phyloP scores from a whole-genome alignment of 2,797 vertebrate species.

The Sebastolobus alascanus region DNA sequence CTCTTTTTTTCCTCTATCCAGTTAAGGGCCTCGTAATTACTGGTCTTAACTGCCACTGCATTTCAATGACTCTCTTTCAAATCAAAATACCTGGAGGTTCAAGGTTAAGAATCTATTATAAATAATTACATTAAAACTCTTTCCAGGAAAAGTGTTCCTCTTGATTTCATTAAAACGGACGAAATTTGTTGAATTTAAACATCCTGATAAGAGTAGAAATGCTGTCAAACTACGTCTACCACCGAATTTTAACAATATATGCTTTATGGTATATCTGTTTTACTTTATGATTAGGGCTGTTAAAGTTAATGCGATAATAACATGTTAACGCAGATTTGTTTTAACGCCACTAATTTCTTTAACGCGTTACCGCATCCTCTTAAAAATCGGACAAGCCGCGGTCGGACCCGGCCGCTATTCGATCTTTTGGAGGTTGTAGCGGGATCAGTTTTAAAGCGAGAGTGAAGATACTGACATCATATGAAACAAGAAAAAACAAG shows the following conservation, averaged over 20 bases:
- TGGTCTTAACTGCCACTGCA: slow-evolving; percentile 47
- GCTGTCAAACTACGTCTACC: background rate
- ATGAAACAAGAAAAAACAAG: too few species aligned
- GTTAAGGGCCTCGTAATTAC: slow-evolving; percentile 62
- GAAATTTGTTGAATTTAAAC: slow-evolving; percentile 12
- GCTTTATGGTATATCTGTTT: slow-evolving; percentile 8
- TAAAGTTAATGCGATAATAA: too few species aligned
- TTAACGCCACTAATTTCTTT: too few species aligned
- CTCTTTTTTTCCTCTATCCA: slow-evolving; percentile 12
- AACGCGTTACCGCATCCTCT: too few species aligned
- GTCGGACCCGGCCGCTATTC: too few species aligned
- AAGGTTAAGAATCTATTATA: slow-evolving; percentile 63
- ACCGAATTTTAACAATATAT: background rate
- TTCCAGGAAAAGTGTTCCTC: slow-evolving; percentile 27
- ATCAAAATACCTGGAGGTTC: slow-evolving; percentile 55
- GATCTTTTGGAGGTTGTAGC: too few species aligned
- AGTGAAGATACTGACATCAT: too few species aligned
- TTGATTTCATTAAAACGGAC: slow-evolving; percentile 44
- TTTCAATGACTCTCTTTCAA: slow-evolving; percentile 63
- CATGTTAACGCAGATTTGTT: too few species aligned
- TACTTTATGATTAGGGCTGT: background rate
- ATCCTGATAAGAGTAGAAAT: background rate
- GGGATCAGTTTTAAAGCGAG: too few species aligned
- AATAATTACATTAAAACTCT: slow-evolving; percentile 55
- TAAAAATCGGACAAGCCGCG: too few species aligned